phyloP scores from a whole-genome alignment of 2,113 vertebrate genomes.

The Cathartes aura region DNA sequence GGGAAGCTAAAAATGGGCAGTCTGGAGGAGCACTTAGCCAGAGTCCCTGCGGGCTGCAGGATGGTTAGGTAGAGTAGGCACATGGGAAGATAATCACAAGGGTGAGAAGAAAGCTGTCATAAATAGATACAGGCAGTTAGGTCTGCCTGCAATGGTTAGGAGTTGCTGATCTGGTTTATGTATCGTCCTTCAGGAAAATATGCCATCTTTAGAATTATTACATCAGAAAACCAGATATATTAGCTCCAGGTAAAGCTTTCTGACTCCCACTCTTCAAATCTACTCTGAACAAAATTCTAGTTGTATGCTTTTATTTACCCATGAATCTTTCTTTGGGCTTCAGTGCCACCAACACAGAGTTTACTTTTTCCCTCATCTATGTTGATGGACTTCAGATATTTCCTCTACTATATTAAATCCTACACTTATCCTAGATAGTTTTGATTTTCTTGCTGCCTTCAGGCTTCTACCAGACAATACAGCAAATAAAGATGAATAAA shows the following conservation, averaged over 20 bases:
- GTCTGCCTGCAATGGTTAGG: not conserved
- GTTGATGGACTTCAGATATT: not conserved
- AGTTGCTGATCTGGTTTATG: not conserved
- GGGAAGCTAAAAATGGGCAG: not conserved
- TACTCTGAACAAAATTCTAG: not conserved
- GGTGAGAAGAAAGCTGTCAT: not conserved
- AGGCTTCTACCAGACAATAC: not conserved
- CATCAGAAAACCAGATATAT: not conserved
- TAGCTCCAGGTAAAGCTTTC: not conserved
- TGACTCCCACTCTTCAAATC: not conserved
- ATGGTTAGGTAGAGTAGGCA: not conserved
- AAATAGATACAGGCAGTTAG: not conserved
- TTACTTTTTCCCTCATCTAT: not conserved
- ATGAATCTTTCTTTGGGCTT: not conserved
- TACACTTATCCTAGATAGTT: not conserved
- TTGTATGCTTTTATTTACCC: not conserved
- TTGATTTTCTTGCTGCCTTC: conserved; percentile 6
- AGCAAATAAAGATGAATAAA: not conserved
- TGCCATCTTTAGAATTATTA: not conserved
- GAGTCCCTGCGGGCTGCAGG: not conserved
- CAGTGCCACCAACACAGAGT: not conserved
- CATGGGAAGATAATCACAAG: not conserved
- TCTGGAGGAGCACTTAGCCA: not conserved
- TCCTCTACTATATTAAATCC: not conserved
- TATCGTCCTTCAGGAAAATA: not conserved